These are phyloP conservation scores for Nezara viridula DNA, from an alignment of 2,888 invertebrate genomes.

Conservation along the genomic window DNA sequence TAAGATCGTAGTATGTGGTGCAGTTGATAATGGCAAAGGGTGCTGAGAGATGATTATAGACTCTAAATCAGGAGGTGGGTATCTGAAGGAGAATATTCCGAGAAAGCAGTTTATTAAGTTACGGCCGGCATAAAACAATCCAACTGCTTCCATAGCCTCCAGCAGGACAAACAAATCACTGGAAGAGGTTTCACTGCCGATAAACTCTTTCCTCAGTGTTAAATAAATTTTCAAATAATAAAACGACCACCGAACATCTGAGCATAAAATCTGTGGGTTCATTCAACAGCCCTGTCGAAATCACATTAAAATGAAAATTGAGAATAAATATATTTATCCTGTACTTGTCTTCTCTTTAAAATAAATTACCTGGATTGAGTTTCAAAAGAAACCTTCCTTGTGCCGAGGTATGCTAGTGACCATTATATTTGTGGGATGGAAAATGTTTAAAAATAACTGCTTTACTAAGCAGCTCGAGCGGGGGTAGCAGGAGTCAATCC, in stretches of 20 bases:
- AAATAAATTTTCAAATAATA: background rate
- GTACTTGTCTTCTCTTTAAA: no score
- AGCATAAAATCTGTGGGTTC: background rate
- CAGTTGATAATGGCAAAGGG: background rate
- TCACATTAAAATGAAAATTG: background rate
- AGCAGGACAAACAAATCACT: constrained; percentile 15
- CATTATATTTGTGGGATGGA: no score
- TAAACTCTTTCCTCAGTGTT: background rate
- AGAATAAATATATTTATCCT: no score
- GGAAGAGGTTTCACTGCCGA: background rate
- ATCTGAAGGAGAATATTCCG: background rate
- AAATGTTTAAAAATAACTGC: no score
- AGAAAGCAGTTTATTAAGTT: constrained; percentile 24
- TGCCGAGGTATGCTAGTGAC: no score
- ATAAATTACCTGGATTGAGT: no score
- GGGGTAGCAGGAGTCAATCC: no score
- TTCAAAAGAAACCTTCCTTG: no score
- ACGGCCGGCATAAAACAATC: constrained; percentile 17
- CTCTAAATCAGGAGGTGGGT: constrained; percentile 9
- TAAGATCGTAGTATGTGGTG: background rate
- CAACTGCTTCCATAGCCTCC: constrained; percentile 9
- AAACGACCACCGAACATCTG: background rate
- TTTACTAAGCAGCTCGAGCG: no score
- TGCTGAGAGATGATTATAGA: background rate
- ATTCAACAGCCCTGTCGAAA: background rate